phyloP scores from a whole-genome alignment of 1,140 invertebrate genomes.

The Bombus superbus region DNA sequence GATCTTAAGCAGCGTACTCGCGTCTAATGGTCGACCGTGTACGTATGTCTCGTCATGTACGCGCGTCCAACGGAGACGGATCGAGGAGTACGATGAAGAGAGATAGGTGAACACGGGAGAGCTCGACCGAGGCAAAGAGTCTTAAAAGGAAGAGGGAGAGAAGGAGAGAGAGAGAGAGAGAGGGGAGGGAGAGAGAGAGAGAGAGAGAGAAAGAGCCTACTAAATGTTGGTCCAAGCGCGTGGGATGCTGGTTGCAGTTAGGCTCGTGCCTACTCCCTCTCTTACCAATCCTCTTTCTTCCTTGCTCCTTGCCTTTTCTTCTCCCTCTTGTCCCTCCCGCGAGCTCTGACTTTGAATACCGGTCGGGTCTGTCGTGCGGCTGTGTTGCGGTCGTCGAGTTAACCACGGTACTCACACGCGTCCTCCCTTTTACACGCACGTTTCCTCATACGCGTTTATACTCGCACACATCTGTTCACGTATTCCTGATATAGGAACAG shows the following conservation, averaged over 20 bases:
- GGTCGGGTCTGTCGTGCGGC: constrained; percentile 75
- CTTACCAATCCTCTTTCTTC: constrained; percentile 31
- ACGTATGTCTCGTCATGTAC: constrained; percentile 50
- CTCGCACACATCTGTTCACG: background rate
- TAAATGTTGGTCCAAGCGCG: constrained; percentile 76
- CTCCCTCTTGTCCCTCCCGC: constrained; percentile 55
- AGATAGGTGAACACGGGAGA: constrained; percentile 10
- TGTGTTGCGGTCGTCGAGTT: constrained; percentile 66
- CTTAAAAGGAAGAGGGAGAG: background rate
- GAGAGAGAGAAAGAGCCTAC: constrained; percentile 60
- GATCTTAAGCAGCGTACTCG: constrained; percentile 53
- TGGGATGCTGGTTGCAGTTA: constrained; percentile 80
- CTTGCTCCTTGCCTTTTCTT: constrained; percentile 29
- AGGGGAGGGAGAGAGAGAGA: constrained; percentile 11
- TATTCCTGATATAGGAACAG: background rate
- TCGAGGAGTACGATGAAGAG: background rate
- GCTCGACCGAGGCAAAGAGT: background rate
- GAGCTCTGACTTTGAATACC: constrained; percentile 79
- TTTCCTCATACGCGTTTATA: background rate
- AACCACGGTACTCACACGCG: constrained; percentile 45
- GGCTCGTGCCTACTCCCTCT: constrained; percentile 79
- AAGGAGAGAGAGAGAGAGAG: background rate
- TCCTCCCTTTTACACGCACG: constrained; percentile 13
- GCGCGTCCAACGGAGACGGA: constrained; percentile 20
- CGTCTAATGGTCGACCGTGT: constrained; percentile 50